Base-by-base conservation (phyloP, 2,888 invertebrate species). In the Rutpela maculata region DNA sequence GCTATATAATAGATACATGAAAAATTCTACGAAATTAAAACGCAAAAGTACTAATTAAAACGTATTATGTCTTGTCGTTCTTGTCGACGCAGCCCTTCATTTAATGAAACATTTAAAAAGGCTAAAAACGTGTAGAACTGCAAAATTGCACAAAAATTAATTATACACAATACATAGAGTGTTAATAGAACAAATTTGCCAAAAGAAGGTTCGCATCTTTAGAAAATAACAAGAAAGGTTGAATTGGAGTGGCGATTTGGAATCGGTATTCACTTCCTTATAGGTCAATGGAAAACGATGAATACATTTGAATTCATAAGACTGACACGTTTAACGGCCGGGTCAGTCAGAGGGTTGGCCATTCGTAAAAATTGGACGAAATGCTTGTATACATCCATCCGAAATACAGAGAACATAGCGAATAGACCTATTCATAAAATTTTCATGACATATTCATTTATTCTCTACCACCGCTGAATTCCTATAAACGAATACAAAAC, bases 261-360 rank as follows among this genome's bases (percentile, higher is more conserved):
- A 57, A 69, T 56, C 9, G 50, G 4, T 69, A 56, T 69, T 69
- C 57, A 17, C 68, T 31, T 17, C 56, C 15, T 55, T 50, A 19
- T 67, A 26, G 67, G 67, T 67, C 67, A 67, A 67, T 57, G 57
- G 57, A 31, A 57, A 56, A 17, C 57, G 17, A 69, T 31, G 68
- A 69, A 69, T 57, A 57, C 68, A 69, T 69, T 69, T 69, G 68
- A 69, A 69, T 69, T 69, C 68, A 69, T 69, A 69, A 69, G 68
- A 57, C 35, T 67, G 55, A 55, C 67, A 50, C 67, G 26, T 26
- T 22, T 67, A 67, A 67, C 68, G 68, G 57, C 56, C 26, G 57
- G 68, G 68, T 69, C 57, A 57, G 57, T 57, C 22, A 55, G 26
- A 57, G 26, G 55, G 31, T 15, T 26, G 57, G 68, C 55, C 57